Percentiles rank a stretch among this genome's conserved stretches.
Conservation (phyloP, 2,797 vertebrate species). For the Enteromius afrohamiltoni region DNA sequence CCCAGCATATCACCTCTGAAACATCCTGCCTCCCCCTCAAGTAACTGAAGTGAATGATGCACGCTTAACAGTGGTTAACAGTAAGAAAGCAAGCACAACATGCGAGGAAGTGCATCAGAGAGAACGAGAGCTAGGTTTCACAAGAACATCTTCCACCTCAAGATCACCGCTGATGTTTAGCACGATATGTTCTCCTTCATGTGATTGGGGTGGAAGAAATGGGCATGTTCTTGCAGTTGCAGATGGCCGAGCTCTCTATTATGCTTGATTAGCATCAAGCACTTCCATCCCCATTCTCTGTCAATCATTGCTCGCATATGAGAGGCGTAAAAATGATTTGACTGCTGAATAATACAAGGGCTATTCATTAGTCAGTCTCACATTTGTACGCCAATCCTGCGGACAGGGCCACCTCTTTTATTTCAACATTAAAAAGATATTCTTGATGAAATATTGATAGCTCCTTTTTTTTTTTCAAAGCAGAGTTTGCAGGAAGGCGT, state of each 20-base stretch:
- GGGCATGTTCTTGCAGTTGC: slow-evolving; percentile 21
- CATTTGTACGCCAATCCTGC: slow-evolving; percentile 28
- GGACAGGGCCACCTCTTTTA: slow-evolving; percentile 12
- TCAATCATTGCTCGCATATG: slow-evolving; percentile 48
- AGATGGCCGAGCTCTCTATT: slow-evolving; percentile 41
- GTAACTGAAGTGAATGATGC: slow-evolving; percentile 5
- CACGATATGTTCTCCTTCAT: slow-evolving; percentile 17
- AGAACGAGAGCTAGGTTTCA: slow-evolving; percentile 6
- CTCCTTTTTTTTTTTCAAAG: slow-evolving; percentile 25
- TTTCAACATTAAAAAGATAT: slow-evolving; percentile 33
- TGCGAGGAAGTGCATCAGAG: slow-evolving; percentile 9
- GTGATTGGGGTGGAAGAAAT: slow-evolving; percentile 28
- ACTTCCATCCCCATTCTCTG: slow-evolving; percentile 40
- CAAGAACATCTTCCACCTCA: neutral
- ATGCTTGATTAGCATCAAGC: slow-evolving; percentile 46
- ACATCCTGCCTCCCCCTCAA: slow-evolving; percentile 22
- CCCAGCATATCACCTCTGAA: slow-evolving; percentile 11
- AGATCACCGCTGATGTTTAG: slow-evolving; percentile 3
- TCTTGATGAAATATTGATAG: slow-evolving; percentile 63
- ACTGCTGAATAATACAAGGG: slow-evolving; percentile 57
- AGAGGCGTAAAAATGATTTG: slow-evolving; percentile 38
- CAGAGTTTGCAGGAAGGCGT: slow-evolving; percentile 11
- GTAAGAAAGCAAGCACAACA: slow-evolving; percentile 9
- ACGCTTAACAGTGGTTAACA: neutral
- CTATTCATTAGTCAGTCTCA: slow-evolving; percentile 51